phyloP scores from a whole-genome alignment of 2,888 invertebrate genomes.

The Diloba caeruleocephala region DNA sequence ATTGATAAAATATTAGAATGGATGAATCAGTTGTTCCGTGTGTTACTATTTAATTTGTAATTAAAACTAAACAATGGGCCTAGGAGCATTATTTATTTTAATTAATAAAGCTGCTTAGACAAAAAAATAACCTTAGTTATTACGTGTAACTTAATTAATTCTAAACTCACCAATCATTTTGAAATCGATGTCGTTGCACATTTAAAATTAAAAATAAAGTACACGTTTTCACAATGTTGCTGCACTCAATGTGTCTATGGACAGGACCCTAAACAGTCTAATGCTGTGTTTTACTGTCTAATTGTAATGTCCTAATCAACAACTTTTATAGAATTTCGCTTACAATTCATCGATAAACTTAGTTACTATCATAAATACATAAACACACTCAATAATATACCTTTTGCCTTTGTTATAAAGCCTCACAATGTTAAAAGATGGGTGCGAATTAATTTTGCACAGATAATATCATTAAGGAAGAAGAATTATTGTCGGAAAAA shows the following conservation, averaged over 20 bases:
- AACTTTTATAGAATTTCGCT: conserved; percentile 49
- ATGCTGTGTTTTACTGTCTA: conserved; percentile 48
- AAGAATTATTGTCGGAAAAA: conserved; percentile 30
- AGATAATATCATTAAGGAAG: conserved; percentile 45
- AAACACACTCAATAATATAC: conserved; percentile 17
- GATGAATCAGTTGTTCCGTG: too few species aligned
- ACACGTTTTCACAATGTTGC: conserved; percentile 14
- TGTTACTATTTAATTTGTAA: too few species aligned
- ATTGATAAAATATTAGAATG: too few species aligned
- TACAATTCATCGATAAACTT: conserved; percentile 9
- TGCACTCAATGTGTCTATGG: conserved; percentile 13
- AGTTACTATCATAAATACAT: conserved; percentile 8
- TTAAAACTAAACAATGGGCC: too few species aligned
- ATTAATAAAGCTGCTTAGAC: too few species aligned
- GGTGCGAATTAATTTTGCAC: conserved; percentile 11
- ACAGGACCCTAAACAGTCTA: conserved; percentile 44
- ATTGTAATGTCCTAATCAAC: conserved; percentile 20
- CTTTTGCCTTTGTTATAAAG: conserved; percentile 6
- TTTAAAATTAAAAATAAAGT: conserved; percentile 12
- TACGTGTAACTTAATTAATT: too few species aligned
- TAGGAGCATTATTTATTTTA: too few species aligned
- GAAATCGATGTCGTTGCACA: conserved; percentile 11
- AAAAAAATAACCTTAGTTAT: too few species aligned
- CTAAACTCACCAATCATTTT: conserved; percentile 48
- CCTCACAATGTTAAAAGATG: background rate